Percentiles rank a stretch among this genome's conserved stretches.
Evolutionary conservation across 2,113 vertebrate genomes (phyloP).

Genomic region (Lampris megalopsis): DNA sequence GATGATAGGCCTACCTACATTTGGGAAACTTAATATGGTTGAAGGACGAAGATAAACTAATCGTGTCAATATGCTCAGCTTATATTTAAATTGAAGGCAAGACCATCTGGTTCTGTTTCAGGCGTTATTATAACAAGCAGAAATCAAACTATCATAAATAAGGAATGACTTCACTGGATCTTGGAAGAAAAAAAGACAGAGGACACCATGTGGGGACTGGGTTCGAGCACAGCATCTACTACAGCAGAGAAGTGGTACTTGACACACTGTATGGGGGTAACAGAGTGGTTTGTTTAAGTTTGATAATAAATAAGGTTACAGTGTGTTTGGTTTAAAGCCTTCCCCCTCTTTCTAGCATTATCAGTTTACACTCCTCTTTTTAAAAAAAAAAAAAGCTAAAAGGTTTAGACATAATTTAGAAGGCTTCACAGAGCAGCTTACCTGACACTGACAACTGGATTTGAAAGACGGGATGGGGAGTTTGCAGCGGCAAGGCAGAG

Average conservation of each 20-base stretch:
- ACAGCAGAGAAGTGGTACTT: conserved; percentile 7
- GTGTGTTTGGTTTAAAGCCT: conserved; percentile 50
- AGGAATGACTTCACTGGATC: not conserved
- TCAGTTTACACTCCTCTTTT: conserved; percentile 23
- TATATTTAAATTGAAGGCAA: conserved; percentile 37
- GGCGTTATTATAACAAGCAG: not conserved
- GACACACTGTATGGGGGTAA: conserved; percentile 21
- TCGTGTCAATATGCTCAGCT: not conserved
- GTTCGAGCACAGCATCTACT: conserved; percentile 16
- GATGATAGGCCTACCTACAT: conserved; percentile 14
- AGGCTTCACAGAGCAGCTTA: conserved; percentile 30
- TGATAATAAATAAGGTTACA: conserved; percentile 47
- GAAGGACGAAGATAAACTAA: not conserved
- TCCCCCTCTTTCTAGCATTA: conserved; percentile 17
- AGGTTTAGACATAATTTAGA: conserved; percentile 25
- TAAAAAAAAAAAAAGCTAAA: conserved; percentile 36
- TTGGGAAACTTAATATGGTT: conserved; percentile 1
- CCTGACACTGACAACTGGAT: conserved; percentile 30
- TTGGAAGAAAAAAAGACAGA: not conserved
- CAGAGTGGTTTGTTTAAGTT: conserved; percentile 28
- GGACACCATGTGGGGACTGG: not conserved
- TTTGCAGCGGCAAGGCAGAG: conserved; percentile 34
- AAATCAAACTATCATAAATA: not conserved
- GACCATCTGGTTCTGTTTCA: conserved; percentile 6
- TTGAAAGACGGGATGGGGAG: conserved; percentile 21